Conservation (phyloP, 2,113 vertebrate genomes). For the Lasiurus borealis region DNA sequence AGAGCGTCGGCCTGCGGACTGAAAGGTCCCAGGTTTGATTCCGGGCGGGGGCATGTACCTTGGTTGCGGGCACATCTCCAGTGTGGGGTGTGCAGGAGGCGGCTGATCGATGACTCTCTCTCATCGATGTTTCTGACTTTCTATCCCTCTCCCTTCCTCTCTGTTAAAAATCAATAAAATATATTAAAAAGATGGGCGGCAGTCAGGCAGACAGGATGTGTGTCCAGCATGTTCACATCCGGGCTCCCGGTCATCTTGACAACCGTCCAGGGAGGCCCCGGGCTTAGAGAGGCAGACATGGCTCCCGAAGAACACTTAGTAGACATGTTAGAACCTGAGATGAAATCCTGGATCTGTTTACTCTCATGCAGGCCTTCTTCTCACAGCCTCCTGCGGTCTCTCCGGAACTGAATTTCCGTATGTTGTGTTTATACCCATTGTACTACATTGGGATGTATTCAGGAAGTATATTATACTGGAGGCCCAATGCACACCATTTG, state of each 20-base stretch:
- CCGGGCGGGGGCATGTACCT: too few species aligned
- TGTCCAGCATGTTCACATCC: background rate
- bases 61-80: too few species aligned
- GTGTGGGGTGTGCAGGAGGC: too few species aligned
- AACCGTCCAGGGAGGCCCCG: background rate
- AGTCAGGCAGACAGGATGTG: background rate
- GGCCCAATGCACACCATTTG: too few species aligned
- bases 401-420: background rate
- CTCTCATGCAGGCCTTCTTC: background rate
- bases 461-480: background rate
- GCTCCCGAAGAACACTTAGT: background rate
- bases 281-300: background rate
- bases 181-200: background rate
- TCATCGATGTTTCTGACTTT: too few species aligned
- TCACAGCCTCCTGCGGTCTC: background rate
- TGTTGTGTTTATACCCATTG: background rate
- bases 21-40: too few species aligned
- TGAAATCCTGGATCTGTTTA: background rate
- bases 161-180: too few species aligned
- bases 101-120: too few species aligned
- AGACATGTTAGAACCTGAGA: background rate
- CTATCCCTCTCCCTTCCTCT: too few species aligned
- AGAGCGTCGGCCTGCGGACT: too few species aligned
- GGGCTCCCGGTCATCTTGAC: background rate
- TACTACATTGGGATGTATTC: background rate